phyloP scores from a whole-genome alignment of 2,113 vertebrate genomes.

The Mystacornis crossleyi region DNA sequence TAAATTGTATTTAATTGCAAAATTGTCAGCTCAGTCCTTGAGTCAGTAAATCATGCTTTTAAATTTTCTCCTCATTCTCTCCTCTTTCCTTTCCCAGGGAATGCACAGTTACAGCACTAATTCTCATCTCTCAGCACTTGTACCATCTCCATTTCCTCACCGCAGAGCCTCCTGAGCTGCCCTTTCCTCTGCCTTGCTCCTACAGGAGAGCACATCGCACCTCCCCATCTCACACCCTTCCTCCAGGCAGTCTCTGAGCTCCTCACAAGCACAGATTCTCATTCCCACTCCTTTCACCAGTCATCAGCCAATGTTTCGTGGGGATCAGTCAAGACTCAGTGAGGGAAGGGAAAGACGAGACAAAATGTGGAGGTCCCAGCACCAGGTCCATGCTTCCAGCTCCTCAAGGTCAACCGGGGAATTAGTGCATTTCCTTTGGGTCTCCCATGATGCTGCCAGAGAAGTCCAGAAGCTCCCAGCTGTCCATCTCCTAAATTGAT shows the following conservation, averaged over 20 bases:
- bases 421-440: neutral
- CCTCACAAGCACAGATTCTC: neutral
- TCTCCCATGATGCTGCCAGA: neutral
- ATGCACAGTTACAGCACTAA: neutral
- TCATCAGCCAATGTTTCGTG: accelerated
- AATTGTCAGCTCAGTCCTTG: slow-evolving; percentile 13
- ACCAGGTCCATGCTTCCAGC: neutral
- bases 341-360: neutral
- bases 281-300: neutral
- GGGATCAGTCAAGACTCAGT: neutral
- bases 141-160: neutral
- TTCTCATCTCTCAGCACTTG: neutral
- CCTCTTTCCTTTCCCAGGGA: neutral
- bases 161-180: neutral
- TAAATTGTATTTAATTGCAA: slow-evolving; percentile 48
- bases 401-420: neutral
- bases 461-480: neutral
- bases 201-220: neutral
- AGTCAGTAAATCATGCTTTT: neutral
- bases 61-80: neutral
- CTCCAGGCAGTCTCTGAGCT: neutral
- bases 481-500: neutral
- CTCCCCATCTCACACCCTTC: neutral
- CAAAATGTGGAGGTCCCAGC: accelerated
- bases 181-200: neutral